Base-by-base conservation (phyloP, 2,797 vertebrate species). In the Smutsia gigantea region DNA sequence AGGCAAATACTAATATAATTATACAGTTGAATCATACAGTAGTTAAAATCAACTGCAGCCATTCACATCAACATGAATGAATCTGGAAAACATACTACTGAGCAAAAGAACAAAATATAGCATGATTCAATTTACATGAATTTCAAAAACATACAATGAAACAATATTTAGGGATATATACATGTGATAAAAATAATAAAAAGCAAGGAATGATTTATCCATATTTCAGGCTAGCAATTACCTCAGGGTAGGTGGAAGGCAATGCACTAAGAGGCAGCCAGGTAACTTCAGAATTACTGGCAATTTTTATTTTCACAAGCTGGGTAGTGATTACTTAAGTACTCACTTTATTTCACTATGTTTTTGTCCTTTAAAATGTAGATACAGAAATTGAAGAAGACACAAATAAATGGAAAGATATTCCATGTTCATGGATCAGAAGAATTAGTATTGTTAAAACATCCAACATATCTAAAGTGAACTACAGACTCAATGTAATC, bases 301-400 rank as follows among this genome's bases (percentile, higher is more conserved):
- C 21, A 89, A 89, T 34, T 78, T 93, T 53, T n/a, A 77, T 61
- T 94, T 77, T 96, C 77, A 90, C 81, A 93, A 93, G 4, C 49
- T 75, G 25, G 13, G 6, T 83, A 42, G 11, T 90, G 69, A 84
- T 18, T 10, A 84, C 64, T 87, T 29, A 79, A 83, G 29, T 31
- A 27, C 53, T 85, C n/a, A 69, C 57, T 95, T 90, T 72, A 93
- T 85, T 94, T 88, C 34, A 59, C 6, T 64, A 9, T n/a, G 4
- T 75, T 94, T 92, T 92, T 7, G n/a, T 84, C 81, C 55, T 94
- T 88, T 81, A 88, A 95, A 82, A 87, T 78, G 19, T 10, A 93
- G 31, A 79, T 15, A 51, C 2, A 91, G 39, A 86, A 93, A 78
- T 37, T 78, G 37, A 86, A n/a, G 51, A 69, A 78, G n/a, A 49